Evolutionary conservation across 2,113 vertebrate genomes (phyloP).

Genomic region (Emydura subglobosa): DNA sequence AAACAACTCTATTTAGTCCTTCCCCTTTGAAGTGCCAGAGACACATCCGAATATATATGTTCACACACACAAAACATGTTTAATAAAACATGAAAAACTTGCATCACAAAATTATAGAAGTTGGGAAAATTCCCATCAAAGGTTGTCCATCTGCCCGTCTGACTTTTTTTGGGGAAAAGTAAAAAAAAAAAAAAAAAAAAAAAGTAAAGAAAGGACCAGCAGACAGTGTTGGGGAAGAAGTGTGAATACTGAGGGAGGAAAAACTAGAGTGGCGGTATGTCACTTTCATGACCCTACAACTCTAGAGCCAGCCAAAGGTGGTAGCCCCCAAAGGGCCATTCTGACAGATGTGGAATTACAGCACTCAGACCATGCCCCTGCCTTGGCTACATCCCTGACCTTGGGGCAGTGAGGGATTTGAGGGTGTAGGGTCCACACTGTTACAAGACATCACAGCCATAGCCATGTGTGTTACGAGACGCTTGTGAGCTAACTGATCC

Average conservation of each 20-base stretch:
- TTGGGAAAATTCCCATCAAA: not conserved
- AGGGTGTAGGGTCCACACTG: not conserved
- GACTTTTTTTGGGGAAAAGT: slow-evolving; percentile 6
- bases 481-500: not conserved
- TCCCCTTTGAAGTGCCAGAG: not conserved
- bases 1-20: slow-evolving; percentile 60
- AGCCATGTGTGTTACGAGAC: not conserved
- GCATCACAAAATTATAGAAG: not conserved
- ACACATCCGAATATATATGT: not conserved
- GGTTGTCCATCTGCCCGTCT: not conserved
- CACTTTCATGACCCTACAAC: not conserved
- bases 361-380: not conserved
- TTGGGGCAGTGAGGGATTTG: not conserved
- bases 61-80: not conserved
- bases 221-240: fast-evolving
- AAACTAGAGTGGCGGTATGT: not conserved
- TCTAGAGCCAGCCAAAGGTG: not conserved
- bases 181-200: not conserved
- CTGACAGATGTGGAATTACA: not conserved
- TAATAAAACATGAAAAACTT: slow-evolving; percentile 14
- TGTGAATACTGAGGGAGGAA: not conserved
- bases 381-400: not conserved
- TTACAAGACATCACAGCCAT: not conserved
- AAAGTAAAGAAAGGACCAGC: not conserved
- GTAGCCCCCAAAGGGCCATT: fast-evolving